These are phyloP conservation scores for Rotaria sp. DNA, from an alignment of 2,888 invertebrate species.

Conservation along the genomic window DNA sequence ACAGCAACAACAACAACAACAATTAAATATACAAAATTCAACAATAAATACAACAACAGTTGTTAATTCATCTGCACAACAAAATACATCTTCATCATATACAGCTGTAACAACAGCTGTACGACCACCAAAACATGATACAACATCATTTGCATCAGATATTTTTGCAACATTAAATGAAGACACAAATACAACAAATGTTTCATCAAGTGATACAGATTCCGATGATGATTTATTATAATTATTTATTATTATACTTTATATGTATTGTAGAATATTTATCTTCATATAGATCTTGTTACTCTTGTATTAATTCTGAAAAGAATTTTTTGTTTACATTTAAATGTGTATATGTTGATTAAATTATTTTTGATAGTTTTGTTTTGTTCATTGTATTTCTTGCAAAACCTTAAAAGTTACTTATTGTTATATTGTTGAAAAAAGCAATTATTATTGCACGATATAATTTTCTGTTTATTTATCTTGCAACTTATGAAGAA, in stretches of 20 bases:
- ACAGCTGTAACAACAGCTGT: not conserved
- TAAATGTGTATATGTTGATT: not conserved
- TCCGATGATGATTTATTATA: not conserved
- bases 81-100: not conserved
- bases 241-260: not conserved
- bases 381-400: too few relatives aligned
- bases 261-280: not conserved
- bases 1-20: constrained; percentile 8
- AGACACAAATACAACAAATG: not conserved
- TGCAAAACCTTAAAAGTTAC: too few relatives aligned
- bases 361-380: too few relatives aligned
- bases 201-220: not conserved
- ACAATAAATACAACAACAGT: not conserved
- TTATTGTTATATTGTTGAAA: too few relatives aligned
- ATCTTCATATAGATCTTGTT: not conserved
- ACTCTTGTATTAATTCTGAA: not conserved
- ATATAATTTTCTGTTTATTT: too few relatives aligned
- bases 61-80: not conserved
- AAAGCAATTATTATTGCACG: too few relatives aligned
- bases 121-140: not conserved
- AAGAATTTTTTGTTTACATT: not conserved
- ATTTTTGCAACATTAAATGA: not conserved
- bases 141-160: not conserved
- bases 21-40: not conserved
- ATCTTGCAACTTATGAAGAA: too few relatives aligned